Conservation (phyloP, 2,888 invertebrate genomes). For the Colostygia pectinataria region DNA sequence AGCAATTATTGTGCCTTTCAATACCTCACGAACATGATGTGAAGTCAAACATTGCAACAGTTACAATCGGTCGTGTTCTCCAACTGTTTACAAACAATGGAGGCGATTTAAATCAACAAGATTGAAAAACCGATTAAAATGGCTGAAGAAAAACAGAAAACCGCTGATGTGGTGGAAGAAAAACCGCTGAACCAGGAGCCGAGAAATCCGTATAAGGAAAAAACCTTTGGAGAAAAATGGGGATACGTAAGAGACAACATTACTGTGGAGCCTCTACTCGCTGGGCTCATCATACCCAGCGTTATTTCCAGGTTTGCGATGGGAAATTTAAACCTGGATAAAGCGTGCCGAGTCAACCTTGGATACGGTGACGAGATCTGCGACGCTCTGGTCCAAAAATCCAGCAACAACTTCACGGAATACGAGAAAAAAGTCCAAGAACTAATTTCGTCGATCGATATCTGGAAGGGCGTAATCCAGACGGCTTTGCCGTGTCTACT, state of each 20-base stretch:
- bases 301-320: conserved; percentile 87
- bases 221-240: conserved; percentile 60
- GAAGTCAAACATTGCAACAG: conserved; percentile 56
- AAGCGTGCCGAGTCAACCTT: conserved; percentile 72
- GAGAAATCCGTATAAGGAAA: conserved; percentile 53
- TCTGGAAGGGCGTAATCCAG: conserved; percentile 81
- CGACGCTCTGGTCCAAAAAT: conserved; percentile 62
- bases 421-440: conserved; percentile 86
- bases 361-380: conserved; percentile 64
- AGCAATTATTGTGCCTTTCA: conserved; percentile 50
- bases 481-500: conserved; percentile 81
- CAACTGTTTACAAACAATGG: conserved; percentile 57
- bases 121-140: conserved; percentile 43
- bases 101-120: conserved; percentile 36
- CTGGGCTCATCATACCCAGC: conserved; percentile 87
- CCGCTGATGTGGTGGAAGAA: conserved; percentile 60
- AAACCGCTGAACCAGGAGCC: conserved; percentile 61
- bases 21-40: conserved; percentile 56
- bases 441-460: conserved; percentile 80
- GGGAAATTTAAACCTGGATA: conserved; percentile 73
- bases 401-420: conserved; percentile 78
- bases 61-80: conserved; percentile 43
- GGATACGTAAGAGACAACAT: conserved; percentile 77
- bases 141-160: conserved; percentile 59
- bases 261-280: conserved; percentile 88